Percentiles rank a stretch among this genome's conserved stretches.
Conservation (phyloP, 1,140 invertebrate genomes). For the Diprion similis region DNA sequence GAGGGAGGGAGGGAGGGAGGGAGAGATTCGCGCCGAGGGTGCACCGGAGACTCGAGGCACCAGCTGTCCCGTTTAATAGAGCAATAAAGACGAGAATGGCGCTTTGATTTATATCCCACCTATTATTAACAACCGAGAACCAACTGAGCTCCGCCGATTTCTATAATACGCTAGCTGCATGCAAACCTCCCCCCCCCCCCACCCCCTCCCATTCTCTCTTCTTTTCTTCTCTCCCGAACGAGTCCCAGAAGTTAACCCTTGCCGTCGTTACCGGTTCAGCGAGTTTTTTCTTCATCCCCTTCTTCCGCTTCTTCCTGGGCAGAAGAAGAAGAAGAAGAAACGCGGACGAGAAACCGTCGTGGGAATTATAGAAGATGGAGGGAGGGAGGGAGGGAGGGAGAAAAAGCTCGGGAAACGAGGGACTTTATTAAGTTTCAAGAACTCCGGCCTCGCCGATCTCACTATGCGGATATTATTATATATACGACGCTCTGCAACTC, state of each 20-base stretch:
- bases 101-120: slow-evolving; percentile 58
- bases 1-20: neutral
- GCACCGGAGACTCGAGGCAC: slow-evolving; percentile 33
- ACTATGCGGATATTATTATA: neutral
- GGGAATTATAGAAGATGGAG: slow-evolving; percentile 30
- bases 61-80: slow-evolving; percentile 61
- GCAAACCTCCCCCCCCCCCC: no score
- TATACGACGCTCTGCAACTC: neutral
- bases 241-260: no score
- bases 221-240: no score
- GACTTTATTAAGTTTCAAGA: slow-evolving; percentile 8
- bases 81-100: slow-evolving; percentile 60
- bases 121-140: slow-evolving; percentile 55
- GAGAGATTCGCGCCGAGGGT: slow-evolving; percentile 26
- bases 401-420: neutral
- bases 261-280: no score
- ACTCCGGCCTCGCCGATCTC: neutral
- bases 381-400: neutral
- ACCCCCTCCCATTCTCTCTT: no score
- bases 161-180: no score
- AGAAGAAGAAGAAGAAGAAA: slow-evolving; percentile 23
- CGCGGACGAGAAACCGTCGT: slow-evolving; percentile 21
- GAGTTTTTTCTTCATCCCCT: neutral
- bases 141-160: neutral
- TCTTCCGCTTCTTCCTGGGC: slow-evolving; percentile 24